Conservation (phyloP, 1,140 invertebrate genomes). For the Pissodes strobi region DNA sequence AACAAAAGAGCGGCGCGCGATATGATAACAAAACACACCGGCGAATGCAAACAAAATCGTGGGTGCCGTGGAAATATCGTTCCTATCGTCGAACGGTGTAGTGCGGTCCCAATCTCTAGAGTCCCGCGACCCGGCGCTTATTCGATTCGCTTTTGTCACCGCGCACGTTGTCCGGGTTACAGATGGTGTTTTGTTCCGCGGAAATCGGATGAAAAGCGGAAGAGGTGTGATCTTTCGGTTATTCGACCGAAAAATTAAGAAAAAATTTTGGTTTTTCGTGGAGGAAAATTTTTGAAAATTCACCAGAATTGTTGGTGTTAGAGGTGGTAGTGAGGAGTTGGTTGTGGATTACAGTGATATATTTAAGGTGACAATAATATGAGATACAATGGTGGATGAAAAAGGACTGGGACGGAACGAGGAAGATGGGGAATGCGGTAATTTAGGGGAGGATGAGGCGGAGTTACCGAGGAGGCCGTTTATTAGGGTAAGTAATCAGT, state of each 20-base stretch:
- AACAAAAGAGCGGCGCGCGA: constrained; percentile 17
- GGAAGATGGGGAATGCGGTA: constrained; percentile 5
- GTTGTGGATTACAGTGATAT: no score
- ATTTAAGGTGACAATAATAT: constrained; percentile 30
- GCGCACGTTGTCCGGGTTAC: not conserved
- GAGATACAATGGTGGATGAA: constrained; percentile 16
- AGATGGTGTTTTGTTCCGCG: constrained; percentile 3
- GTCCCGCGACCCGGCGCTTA: not conserved
- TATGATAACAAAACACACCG: constrained; percentile 11
- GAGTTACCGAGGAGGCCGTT: constrained; percentile 35
- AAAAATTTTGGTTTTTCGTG: not conserved
- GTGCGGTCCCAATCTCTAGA: not conserved
- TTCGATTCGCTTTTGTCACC: not conserved
- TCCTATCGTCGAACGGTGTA: not conserved
- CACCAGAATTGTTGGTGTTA: not conserved
- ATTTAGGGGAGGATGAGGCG: constrained; percentile 23
- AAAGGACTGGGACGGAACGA: not conserved
- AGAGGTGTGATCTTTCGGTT: not conserved
- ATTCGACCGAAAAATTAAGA: not conserved
- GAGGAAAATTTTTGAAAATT: not conserved
- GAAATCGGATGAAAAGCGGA: not conserved
- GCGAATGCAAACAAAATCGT: not conserved
- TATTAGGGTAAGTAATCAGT: constrained; percentile 39
- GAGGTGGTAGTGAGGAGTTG: no score
- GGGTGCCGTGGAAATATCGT: not conserved